phyloP scores from a whole-genome alignment of 2,113 vertebrate species.

The Paradoxurus hermaphroditus region DNA sequence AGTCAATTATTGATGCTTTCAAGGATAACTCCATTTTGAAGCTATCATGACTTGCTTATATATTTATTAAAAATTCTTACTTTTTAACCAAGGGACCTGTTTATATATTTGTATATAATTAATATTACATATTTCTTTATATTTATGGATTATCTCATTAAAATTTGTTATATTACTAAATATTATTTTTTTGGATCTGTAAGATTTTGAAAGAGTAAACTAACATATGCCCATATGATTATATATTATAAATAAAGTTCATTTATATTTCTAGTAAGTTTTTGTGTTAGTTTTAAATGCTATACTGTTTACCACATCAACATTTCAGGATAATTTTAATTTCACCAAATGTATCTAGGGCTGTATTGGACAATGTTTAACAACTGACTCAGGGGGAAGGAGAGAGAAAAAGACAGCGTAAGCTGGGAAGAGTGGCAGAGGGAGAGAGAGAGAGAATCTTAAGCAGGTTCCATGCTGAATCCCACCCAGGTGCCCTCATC shows the following conservation, averaged over 20 bases:
- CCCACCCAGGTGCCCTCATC: not conserved
- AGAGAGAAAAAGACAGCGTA: no score
- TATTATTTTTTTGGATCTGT: not conserved
- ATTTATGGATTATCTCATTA: not conserved
- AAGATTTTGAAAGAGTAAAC: not conserved
- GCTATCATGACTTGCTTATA: not conserved
- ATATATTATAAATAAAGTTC: not conserved
- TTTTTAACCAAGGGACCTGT: constrained; percentile 12
- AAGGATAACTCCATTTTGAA: not conserved
- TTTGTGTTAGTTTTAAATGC: not conserved
- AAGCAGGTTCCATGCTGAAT: no score
- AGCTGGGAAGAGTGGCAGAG: no score
- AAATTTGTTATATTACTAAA: not conserved
- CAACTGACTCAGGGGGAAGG: not conserved
- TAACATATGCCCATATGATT: not conserved
- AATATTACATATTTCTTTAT: not conserved
- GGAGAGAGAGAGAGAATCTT: no score
- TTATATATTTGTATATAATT: not conserved
- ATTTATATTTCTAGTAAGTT: not conserved
- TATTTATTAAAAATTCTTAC: not conserved
- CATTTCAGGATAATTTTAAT: not conserved
- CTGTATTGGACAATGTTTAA: not conserved
- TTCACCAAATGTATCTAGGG: not conserved
- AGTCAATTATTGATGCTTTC: not conserved
- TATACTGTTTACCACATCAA: not conserved